Percentiles rank a stretch among this genome's conserved stretches.
These are phyloP conservation scores for Orchestia grillus DNA, from an alignment of 1,140 invertebrate genomes.

Conservation along the genomic window DNA sequence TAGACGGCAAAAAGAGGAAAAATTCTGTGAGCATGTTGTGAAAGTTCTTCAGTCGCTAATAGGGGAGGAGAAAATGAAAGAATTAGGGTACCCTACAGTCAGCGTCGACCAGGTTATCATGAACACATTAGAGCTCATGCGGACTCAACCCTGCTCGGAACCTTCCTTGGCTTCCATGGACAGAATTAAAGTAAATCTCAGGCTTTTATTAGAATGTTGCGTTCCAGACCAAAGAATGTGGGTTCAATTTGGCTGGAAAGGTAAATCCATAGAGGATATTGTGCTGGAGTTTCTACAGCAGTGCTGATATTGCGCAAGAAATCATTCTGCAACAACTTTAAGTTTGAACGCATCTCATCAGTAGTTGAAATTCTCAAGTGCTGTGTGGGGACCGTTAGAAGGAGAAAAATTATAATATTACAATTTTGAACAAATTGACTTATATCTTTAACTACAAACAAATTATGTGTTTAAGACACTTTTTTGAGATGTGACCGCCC, in stretches of 20 bases:
- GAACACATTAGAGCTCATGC: conserved; percentile 62
- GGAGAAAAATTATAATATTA: neutral
- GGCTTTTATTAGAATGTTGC: conserved; percentile 65
- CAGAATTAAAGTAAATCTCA: conserved; percentile 67
- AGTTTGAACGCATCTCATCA: neutral
- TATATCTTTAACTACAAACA: neutral
- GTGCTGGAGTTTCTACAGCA: conserved; percentile 64
- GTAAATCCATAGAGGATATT: conserved; percentile 68
- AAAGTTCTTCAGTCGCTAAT: conserved; percentile 64
- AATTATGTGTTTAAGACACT: too few species aligned
- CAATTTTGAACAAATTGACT: neutral
- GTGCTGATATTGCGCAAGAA: neutral
- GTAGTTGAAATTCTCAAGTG: neutral
- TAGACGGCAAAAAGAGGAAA: conserved; percentile 61
- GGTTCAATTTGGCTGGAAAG: conserved; percentile 66
- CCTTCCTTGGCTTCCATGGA: conserved; percentile 65
- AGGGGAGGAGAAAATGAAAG: conserved; percentile 59
- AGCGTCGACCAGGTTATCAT: conserved; percentile 66
- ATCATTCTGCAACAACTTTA: neutral
- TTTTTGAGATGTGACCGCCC: too few species aligned
- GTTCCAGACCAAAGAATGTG: conserved; percentile 68
- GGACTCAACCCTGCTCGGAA: conserved; percentile 66
- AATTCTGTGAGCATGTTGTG: conserved; percentile 59
- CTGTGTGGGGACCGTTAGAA: neutral
- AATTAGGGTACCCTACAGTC: conserved; percentile 62